Evolutionary conservation across 2,113 vertebrate genomes (phyloP).

Genomic region (Pachyramphus minor): DNA sequence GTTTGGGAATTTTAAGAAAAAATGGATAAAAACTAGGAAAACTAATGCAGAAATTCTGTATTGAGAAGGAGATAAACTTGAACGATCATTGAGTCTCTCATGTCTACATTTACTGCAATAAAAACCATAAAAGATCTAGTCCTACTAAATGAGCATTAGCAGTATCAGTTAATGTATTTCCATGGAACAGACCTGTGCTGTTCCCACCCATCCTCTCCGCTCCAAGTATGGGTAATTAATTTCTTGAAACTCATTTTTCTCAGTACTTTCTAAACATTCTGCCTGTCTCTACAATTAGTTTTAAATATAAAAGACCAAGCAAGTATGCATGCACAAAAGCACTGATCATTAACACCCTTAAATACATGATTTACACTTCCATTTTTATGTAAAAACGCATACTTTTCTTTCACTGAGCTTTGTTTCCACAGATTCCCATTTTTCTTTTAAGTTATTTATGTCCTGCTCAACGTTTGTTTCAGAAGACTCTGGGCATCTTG

Average conservation of each 20-base stretch:
- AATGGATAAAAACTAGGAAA: not conserved
- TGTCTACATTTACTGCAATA: not conserved
- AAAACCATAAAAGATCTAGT: not conserved
- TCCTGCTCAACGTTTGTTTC: conserved; percentile 92
- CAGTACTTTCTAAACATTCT: not conserved
- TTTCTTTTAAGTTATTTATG: conserved; percentile 89
- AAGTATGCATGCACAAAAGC: not conserved
- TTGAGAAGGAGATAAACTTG: not conserved
- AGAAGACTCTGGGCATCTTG: conserved; percentile 78
- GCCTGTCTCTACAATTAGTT: not conserved
- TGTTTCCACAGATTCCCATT: conserved; percentile 89
- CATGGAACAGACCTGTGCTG: not conserved
- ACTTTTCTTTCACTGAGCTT: conserved; percentile 94
- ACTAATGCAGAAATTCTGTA: not conserved
- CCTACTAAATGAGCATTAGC: not conserved
- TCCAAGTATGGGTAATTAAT: not conserved
- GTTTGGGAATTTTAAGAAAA: not conserved
- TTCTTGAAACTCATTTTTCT: not conserved
- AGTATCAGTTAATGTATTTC: not conserved
- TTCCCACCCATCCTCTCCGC: not conserved
- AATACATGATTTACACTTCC: not conserved
- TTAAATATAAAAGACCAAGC: not conserved
- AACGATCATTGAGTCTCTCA: not conserved
- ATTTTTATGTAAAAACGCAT: conserved; percentile 33
- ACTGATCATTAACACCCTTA: not conserved